A percentile compares a stretch with the other conserved stretches of the same genome.
Conservation (phyloP, 2,888 invertebrate genomes). For the Amaurobius ferox region DNA sequence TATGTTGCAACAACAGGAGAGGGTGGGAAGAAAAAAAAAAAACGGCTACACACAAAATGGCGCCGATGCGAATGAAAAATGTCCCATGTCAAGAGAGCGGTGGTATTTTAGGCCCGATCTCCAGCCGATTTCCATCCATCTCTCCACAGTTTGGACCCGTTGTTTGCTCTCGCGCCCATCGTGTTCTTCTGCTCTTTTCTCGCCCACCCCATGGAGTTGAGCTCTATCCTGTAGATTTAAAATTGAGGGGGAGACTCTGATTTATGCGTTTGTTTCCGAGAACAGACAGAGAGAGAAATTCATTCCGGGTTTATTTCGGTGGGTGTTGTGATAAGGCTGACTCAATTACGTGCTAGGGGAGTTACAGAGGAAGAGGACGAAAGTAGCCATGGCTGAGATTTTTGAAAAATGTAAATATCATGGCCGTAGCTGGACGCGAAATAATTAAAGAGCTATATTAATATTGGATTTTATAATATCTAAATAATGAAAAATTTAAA, state of each 20-base stretch:
- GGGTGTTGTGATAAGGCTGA: constrained; percentile 7
- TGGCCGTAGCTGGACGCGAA: too few species aligned
- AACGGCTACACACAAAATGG: neutral
- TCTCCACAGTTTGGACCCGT: constrained; percentile 2
- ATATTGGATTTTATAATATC: too few species aligned
- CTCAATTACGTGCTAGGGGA: neutral
- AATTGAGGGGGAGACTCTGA: neutral
- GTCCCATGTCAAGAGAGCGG: constrained; percentile 4
- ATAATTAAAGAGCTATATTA: too few species aligned
- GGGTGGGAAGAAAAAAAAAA: neutral
- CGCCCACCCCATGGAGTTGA: neutral
- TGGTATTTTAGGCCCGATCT: constrained; percentile 14
- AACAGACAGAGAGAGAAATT: neutral
- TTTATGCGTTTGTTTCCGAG: neutral
- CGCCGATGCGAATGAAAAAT: neutral
- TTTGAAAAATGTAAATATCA: too few species aligned
- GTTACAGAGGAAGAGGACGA: neutral
- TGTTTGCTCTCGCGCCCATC: neutral
- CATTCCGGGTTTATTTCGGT: neutral
- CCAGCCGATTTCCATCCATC: constrained; percentile 12
- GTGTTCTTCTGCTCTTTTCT: neutral
- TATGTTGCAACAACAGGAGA: neutral
- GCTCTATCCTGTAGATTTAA: neutral
- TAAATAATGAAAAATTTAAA: too few species aligned
- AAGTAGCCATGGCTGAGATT: too few species aligned